Evolutionary conservation across 2,797 vertebrate genomes (phyloP).

Genomic region (Dicrostonyx torquatus): DNA sequence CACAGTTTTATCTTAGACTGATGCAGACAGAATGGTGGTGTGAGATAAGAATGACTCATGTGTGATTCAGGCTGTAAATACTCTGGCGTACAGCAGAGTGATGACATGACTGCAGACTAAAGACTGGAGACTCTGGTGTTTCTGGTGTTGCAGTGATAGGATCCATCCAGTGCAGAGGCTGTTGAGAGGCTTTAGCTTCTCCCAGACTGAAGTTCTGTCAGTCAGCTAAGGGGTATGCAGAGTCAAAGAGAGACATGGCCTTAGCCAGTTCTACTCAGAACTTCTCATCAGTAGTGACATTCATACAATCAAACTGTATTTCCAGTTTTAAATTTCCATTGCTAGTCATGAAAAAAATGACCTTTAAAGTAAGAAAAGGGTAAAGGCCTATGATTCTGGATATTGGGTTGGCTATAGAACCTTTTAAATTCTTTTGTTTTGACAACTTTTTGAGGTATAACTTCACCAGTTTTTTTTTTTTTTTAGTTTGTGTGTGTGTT

Average conservation of each 20-base stretch:
- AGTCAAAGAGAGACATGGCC: conserved; percentile 24
- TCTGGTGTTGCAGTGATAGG: neutral
- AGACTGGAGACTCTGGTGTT: neutral
- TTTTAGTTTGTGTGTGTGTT: neutral
- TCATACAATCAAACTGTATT: neutral
- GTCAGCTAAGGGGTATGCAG: neutral
- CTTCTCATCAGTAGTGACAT: neutral
- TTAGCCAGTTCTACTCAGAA: conserved; percentile 3
- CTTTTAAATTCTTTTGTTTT: conserved; percentile 47
- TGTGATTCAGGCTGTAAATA: conserved; percentile 48
- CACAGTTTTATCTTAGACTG: conserved; percentile 41
- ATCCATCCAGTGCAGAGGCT: neutral
- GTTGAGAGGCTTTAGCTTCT: neutral
- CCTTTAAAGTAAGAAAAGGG: conserved; percentile 5
- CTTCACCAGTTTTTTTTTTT: neutral
- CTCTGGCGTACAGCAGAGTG: neutral
- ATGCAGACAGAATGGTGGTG: conserved; percentile 47
- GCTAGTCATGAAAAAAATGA: conserved; percentile 49
- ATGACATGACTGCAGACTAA: neutral
- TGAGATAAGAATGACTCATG: conserved; percentile 57
- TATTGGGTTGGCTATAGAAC: neutral
- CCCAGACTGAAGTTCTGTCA: neutral
- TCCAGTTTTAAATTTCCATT: conserved; percentile 34
- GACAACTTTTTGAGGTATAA: conserved; percentile 11
- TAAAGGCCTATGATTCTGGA: neutral